These are phyloP conservation scores for Ormyrus nitidulus DNA, from an alignment of 2,888 invertebrate genomes.

Conservation along the genomic window DNA sequence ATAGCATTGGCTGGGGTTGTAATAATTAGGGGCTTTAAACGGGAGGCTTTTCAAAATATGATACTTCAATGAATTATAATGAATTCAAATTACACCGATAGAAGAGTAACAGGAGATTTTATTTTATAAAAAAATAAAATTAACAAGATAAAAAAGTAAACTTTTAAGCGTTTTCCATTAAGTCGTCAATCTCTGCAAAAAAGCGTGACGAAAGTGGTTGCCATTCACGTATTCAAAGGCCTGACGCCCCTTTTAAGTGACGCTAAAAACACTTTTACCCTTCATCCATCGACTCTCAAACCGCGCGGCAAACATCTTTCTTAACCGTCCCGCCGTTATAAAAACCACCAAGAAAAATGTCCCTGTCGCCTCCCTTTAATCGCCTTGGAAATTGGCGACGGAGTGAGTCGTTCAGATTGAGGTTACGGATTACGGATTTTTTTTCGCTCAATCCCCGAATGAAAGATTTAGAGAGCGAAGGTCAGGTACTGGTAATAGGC, in stretches of 20 bases:
- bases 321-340: not conserved
- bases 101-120: too few relatives aligned
- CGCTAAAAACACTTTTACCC: not conserved
- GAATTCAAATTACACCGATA: too few relatives aligned
- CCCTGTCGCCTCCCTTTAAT: not conserved
- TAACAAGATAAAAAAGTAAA: too few relatives aligned
- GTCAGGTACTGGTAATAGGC: not conserved
- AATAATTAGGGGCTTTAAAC: too few relatives aligned
- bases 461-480: conserved; percentile 12
- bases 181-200: too few relatives aligned
- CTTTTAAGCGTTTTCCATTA: too few relatives aligned
- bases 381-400: conserved; percentile 3
- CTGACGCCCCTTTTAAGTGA: not conserved
- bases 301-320: not conserved
- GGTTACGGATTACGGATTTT: conserved; percentile 32
- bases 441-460: not conserved
- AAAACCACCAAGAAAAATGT: not conserved
- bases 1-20: too few relatives aligned
- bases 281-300: not conserved
- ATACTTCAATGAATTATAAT: too few relatives aligned
- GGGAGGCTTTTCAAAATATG: too few relatives aligned
- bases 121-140: too few relatives aligned
- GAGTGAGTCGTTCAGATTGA: conserved; percentile 16
- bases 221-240: not conserved
- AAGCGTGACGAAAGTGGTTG: not conserved